These are phyloP conservation scores for Petrolisthes cinctipes DNA, from an alignment of 2,888 invertebrate species.

Conservation along the genomic window DNA sequence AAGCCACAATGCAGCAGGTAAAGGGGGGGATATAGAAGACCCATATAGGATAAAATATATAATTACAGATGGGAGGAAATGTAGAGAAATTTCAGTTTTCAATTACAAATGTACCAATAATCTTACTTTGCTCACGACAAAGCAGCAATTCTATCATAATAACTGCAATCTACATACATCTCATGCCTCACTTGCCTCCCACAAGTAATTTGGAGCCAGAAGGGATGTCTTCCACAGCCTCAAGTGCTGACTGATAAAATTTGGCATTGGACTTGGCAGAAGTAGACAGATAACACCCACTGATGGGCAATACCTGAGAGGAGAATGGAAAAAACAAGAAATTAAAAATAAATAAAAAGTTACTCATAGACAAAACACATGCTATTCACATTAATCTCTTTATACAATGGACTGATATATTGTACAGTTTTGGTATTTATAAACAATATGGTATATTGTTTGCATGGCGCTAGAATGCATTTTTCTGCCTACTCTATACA, in stretches of 20 bases:
- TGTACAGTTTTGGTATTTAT: no score
- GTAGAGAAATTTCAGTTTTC: not conserved
- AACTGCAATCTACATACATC: not conserved
- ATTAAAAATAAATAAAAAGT: no score
- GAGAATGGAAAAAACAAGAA: not conserved
- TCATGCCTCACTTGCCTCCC: conserved; percentile 78
- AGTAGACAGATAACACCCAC: conserved; percentile 48
- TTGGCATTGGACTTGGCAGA: conserved; percentile 33
- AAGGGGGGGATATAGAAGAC: no score
- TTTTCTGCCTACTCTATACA: no score
- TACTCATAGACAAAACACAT: no score
- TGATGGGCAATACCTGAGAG: not conserved
- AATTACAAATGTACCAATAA: no score
- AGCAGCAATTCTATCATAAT: not conserved
- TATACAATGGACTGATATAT: no score
- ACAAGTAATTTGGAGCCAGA: conserved; percentile 91
- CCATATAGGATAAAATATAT: not conserved
- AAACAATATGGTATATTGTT: no score
- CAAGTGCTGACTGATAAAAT: conserved; percentile 69
- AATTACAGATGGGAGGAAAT: not conserved
- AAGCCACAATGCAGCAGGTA: no score
- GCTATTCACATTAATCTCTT: no score
- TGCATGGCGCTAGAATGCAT: no score
- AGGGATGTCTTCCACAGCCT: conserved; percentile 88
- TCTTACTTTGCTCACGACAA: not conserved